Conservation (phyloP, 2,113 vertebrate species). For the Rhagologus leucostigma region DNA sequence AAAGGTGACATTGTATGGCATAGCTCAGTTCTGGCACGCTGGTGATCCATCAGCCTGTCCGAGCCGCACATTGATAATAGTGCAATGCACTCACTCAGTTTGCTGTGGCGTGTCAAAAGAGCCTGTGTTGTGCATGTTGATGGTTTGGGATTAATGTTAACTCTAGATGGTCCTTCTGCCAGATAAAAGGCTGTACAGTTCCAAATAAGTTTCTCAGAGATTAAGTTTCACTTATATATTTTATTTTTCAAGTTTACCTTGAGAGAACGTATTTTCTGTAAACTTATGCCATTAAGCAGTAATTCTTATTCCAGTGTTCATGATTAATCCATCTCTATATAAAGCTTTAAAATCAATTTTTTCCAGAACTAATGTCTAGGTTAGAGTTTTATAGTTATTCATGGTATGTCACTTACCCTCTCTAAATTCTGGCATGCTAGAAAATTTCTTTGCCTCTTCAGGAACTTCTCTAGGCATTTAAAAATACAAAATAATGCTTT, state of each 20-base stretch:
- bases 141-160: not conserved
- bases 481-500: not conserved
- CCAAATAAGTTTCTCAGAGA: not conserved
- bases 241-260: not conserved
- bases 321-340: not conserved
- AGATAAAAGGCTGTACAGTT: not conserved
- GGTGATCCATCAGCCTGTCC: not conserved
- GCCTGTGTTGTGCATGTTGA: not conserved
- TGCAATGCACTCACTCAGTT: not conserved
- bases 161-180: not conserved
- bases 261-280: not conserved
- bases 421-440: not conserved
- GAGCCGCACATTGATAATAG: rapidly evolving
- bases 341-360: not conserved
- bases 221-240: not conserved
- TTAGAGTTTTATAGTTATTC: not conserved
- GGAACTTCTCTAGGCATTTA: not conserved
- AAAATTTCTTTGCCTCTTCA: not conserved
- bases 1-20: not conserved
- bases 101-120: not conserved
- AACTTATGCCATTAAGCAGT: not conserved
- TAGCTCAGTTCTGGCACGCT: not conserved
- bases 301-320: not conserved
- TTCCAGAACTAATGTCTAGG: not conserved
- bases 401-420: not conserved